These are phyloP conservation scores for Littorina saxatilis DNA, from an alignment of 1,140 invertebrate genomes.

Conservation along the genomic window DNA sequence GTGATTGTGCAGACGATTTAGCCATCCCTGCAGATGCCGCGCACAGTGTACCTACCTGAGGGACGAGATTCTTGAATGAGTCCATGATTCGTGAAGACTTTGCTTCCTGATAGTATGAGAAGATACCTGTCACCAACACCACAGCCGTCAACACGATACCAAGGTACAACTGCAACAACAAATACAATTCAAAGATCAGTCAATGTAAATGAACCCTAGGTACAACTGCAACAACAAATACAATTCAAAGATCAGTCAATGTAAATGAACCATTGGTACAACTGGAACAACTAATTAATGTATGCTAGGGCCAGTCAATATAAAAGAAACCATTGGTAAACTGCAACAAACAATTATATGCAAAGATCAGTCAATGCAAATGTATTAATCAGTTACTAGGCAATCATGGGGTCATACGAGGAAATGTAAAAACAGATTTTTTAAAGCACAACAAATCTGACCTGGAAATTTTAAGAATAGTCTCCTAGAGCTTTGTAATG, in stretches of 20 bases:
- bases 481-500: too few species aligned
- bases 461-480: too few species aligned
- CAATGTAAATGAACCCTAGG: conserved; percentile 74
- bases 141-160: conserved; percentile 77
- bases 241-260: not conserved
- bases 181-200: not conserved
- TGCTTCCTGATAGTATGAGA: conserved; percentile 78
- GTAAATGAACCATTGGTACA: conserved; percentile 77
- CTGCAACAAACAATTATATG: too few species aligned
- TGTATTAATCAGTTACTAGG: not conserved
- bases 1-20: too few species aligned
- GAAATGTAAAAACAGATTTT: too few species aligned
- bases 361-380: too few species aligned
- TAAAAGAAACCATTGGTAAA: conserved; percentile 76
- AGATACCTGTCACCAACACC: conserved; percentile 77
- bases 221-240: conserved; percentile 70
- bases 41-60: too few species aligned
- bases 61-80: conserved; percentile 77
- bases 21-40: too few species aligned
- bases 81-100: conserved; percentile 78
- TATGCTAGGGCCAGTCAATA: too few species aligned
- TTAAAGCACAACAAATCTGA: too few species aligned
- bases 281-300: conserved; percentile 53
- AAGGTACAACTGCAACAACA: conserved; percentile 74
- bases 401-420: not conserved